Evolutionary conservation across 1,140 invertebrate species (phyloP).

Genomic region (Zaprionus tsacasi): DNA sequence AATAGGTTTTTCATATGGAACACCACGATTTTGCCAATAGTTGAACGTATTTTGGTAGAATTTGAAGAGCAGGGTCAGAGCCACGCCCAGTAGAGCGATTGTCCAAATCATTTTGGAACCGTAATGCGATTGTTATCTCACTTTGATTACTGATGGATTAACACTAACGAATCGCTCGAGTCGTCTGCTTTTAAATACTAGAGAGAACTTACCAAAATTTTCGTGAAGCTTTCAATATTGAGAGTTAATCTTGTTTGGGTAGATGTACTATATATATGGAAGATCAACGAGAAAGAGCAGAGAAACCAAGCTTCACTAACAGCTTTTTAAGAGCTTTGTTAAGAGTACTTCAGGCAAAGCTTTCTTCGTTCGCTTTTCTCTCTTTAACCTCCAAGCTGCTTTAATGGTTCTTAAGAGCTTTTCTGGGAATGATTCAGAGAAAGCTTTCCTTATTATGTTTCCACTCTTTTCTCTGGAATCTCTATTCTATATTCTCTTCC

Average conservation of each 20-base stretch:
- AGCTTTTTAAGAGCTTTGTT: neutral
- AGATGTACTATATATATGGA: neutral
- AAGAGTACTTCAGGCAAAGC: neutral
- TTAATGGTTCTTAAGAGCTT: neutral
- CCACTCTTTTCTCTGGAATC: too few relatives aligned
- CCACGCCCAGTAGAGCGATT: constrained; percentile 43
- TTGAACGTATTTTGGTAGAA: constrained; percentile 60
- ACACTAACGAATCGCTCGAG: neutral
- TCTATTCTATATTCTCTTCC: too few relatives aligned
- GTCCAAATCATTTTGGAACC: constrained; percentile 4
- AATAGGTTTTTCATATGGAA: constrained; percentile 73
- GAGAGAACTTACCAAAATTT: neutral
- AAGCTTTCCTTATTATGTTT: neutral
- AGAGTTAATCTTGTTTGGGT: neutral
- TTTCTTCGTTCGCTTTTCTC: neutral
- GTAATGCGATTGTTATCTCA: neutral
- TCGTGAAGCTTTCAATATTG: neutral
- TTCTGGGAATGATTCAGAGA: neutral
- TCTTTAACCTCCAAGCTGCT: neutral
- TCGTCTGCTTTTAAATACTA: neutral
- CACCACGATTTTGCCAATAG: constrained; percentile 81
- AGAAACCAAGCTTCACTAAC: neutral
- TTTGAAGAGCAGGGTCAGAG: constrained; percentile 30
- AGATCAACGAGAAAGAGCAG: neutral
- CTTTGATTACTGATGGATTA: neutral